phyloP scores from a whole-genome alignment of 2,113 vertebrate genomes.

The Ursus arctos region DNA sequence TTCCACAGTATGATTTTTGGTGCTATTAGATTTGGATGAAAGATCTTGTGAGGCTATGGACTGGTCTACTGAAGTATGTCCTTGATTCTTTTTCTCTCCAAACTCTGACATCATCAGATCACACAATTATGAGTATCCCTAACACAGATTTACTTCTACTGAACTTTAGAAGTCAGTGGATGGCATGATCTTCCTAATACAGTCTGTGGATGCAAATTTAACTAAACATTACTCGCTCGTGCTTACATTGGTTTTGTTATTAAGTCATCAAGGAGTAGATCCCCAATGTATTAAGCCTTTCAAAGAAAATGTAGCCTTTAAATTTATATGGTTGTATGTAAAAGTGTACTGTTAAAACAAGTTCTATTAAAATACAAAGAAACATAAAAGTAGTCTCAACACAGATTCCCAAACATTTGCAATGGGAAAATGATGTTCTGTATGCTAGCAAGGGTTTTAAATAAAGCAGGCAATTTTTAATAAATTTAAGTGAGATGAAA shows the following conservation, averaged over 20 bases:
- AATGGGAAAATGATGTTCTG: background rate
- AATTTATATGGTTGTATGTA: background rate
- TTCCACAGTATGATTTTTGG: background rate
- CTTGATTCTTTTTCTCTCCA: background rate
- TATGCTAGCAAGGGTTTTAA: background rate
- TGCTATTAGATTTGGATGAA: background rate
- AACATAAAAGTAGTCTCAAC: background rate
- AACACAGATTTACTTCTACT: background rate
- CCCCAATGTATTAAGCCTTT: background rate
- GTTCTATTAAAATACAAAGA: background rate
- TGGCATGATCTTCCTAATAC: background rate
- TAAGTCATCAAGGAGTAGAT: background rate
- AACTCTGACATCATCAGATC: background rate
- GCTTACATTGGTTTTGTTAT: background rate
- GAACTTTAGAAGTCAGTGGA: background rate
- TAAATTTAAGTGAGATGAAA: background rate
- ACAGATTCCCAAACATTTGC: background rate
- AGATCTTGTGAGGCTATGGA: background rate
- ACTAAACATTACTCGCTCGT: background rate
- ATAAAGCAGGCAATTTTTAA: background rate
- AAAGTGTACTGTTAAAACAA: background rate
- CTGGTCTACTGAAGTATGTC: background rate
- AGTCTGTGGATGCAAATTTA: background rate
- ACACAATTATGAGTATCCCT: background rate
- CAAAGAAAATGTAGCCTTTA: background rate